Evolutionary conservation across 2,797 vertebrate genomes (phyloP).

Genomic region (Dryobates pubescens): DNA sequence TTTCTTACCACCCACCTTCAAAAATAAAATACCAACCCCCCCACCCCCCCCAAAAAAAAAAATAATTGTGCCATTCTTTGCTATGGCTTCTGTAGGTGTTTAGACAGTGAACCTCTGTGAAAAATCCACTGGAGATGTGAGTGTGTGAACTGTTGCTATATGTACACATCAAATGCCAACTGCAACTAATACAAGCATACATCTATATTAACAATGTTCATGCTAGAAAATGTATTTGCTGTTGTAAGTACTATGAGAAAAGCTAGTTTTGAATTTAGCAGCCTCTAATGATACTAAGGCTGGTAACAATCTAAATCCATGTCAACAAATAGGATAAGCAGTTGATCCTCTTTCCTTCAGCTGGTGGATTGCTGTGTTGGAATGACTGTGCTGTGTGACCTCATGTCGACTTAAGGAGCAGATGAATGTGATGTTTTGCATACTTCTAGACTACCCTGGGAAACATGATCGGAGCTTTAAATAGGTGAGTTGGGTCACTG

Average conservation of each 20-base stretch:
- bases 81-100: background rate
- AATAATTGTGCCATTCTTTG: background rate
- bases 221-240: background rate
- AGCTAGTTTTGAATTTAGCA: background rate
- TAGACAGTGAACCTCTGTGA: background rate
- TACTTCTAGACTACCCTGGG: background rate
- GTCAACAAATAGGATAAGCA: background rate
- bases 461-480: background rate
- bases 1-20: background rate
- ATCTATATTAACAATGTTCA: background rate
- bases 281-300: background rate
- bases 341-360: background rate
- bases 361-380: background rate
- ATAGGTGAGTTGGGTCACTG: background rate
- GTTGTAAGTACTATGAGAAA: background rate
- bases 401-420: background rate
- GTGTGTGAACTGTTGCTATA: too few relatives aligned
- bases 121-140: background rate
- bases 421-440: rapidly evolving
- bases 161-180: background rate
- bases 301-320: background rate
- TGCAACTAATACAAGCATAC: background rate
- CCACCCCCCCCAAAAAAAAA: too few relatives aligned
- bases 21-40: background rate
- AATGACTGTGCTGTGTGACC: background rate